Conservation (phyloP, 2,888 invertebrate species). For the Ophion ellenae region DNA sequence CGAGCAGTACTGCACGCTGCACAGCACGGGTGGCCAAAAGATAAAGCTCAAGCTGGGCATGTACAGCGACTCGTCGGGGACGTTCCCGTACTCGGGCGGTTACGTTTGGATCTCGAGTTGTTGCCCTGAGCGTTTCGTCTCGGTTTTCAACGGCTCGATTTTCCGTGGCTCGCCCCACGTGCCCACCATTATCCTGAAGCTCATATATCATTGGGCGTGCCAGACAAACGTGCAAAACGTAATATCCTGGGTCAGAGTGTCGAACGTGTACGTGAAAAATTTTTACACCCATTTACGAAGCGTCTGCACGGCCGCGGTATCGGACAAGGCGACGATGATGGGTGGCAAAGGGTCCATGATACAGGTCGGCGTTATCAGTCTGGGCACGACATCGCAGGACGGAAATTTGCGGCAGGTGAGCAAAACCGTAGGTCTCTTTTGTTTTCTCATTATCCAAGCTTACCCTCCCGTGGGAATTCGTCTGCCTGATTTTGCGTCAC, state of each 20-base stretch:
- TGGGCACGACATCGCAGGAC: slow-evolving; percentile 93
- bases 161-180: slow-evolving; percentile 94
- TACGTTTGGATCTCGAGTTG: slow-evolving; percentile 96
- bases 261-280: slow-evolving; percentile 88
- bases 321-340: slow-evolving; percentile 90
- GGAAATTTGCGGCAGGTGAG: slow-evolving; percentile 84
- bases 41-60: slow-evolving; percentile 92
- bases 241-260: slow-evolving; percentile 94
- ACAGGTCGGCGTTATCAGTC: slow-evolving; percentile 91
- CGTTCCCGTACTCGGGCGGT: slow-evolving; percentile 94
- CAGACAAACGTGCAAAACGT: slow-evolving; percentile 96
- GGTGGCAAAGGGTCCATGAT: slow-evolving; percentile 86
- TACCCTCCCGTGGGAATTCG: not conserved
- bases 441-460: not conserved
- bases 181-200: slow-evolving; percentile 92
- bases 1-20: slow-evolving; percentile 91
- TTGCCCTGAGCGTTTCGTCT: slow-evolving; percentile 93
- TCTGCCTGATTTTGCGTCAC: too few relatives aligned
- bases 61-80: slow-evolving; percentile 93
- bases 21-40: slow-evolving; percentile 84
- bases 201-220: slow-evolving; percentile 96
- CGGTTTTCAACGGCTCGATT: slow-evolving; percentile 93
- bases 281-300: slow-evolving; percentile 90
- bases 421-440: too few relatives aligned
- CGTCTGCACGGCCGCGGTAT: slow-evolving; percentile 91